phyloP scores from a whole-genome alignment of 2,888 invertebrate genomes.

The Scotopteryx bipunctaria region DNA sequence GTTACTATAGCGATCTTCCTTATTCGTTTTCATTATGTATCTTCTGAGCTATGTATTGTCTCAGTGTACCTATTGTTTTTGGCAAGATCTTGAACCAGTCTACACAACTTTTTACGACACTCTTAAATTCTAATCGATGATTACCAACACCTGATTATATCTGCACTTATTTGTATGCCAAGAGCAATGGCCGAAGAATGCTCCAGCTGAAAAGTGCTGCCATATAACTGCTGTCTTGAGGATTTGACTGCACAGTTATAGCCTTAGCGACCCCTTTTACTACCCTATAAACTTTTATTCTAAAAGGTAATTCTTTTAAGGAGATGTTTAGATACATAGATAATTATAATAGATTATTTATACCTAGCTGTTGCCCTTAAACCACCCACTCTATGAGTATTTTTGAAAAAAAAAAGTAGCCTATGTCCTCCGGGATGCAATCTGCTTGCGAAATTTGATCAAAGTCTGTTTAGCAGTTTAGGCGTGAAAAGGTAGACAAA shows the following conservation, averaged over 20 bases:
- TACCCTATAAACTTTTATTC: neutral
- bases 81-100: neutral
- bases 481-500: too few species aligned
- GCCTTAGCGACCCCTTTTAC: slow-evolving; percentile 2
- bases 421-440: too few species aligned
- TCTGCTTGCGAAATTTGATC: too few species aligned
- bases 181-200: slow-evolving; percentile 36
- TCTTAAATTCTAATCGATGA: neutral
- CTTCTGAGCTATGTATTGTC: too few species aligned
- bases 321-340: neutral
- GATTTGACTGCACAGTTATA: slow-evolving; percentile 21
- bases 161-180: slow-evolving; percentile 34
- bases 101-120: neutral
- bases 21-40: too few species aligned
- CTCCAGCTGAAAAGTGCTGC: slow-evolving; percentile 20
- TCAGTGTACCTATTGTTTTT: neutral
- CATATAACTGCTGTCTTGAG: slow-evolving; percentile 33
- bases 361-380: too few species aligned
- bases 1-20: too few species aligned
- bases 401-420: too few species aligned
- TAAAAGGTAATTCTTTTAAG: neutral
- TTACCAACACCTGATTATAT: neutral
- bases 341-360: neutral
- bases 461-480: too few species aligned
- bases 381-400: too few species aligned